These are phyloP conservation scores for Drosophila ochracea DNA, from an alignment of 2,888 invertebrate genomes.

Conservation along the genomic window DNA sequence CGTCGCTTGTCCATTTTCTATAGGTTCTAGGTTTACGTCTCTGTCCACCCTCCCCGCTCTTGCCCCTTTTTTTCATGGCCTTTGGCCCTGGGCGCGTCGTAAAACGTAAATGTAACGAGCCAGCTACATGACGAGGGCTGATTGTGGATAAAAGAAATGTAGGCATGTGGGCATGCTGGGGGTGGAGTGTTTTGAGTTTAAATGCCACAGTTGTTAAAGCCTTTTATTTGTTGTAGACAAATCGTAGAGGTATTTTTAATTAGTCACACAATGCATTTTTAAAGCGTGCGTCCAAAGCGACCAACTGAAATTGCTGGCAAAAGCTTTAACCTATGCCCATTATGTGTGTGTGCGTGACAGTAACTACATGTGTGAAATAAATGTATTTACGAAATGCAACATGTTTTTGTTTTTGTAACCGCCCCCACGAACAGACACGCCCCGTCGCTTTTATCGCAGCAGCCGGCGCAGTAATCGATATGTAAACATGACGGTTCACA, in stretches of 20 bases:
- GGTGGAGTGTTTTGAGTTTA: constrained; percentile 7
- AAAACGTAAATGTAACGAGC: constrained; percentile 77
- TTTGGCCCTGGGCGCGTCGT: constrained; percentile 66
- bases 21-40: constrained; percentile 45
- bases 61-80: constrained; percentile 37
- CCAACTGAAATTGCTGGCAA: constrained; percentile 7
- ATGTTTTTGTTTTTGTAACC: constrained; percentile 50
- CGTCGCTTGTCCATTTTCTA: constrained; percentile 40
- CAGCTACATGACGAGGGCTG: constrained; percentile 45
- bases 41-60: constrained; percentile 12
- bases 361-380: not conserved
- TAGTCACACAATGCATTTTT: constrained; percentile 59
- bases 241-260: constrained; percentile 72
- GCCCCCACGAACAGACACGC: constrained; percentile 28
- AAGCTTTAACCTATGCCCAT: constrained; percentile 30
- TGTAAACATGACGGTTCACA: constrained; percentile 72
- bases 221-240: constrained; percentile 53
- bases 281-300: constrained; percentile 34
- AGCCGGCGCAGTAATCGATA: constrained; percentile 68
- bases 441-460: constrained; percentile 62
- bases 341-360: constrained; percentile 13
- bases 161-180: not conserved
- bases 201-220: constrained; percentile 63
- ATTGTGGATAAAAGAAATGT: constrained; percentile 6
- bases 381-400: constrained; percentile 62